Conservation (phyloP, 2,113 vertebrate species). For the Oriolus oriolus region DNA sequence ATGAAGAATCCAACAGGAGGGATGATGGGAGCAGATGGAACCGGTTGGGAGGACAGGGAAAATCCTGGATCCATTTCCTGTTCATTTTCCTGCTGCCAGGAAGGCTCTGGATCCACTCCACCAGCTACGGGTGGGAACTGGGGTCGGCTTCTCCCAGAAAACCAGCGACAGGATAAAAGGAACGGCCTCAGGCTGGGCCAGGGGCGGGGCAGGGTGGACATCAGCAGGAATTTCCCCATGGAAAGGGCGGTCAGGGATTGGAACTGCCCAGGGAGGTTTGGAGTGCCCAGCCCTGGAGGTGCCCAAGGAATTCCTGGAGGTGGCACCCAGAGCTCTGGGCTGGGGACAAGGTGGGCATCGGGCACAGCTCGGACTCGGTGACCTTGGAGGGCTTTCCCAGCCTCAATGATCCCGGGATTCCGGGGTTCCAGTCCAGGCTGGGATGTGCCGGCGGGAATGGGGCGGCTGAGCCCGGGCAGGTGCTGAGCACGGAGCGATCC, state of each 20-base stretch:
- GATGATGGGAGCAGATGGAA: background rate
- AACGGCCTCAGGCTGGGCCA: background rate
- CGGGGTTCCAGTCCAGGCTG: background rate
- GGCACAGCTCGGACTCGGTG: background rate
- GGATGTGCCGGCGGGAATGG: fast-evolving
- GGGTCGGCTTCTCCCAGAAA: background rate
- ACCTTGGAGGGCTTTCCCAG: background rate
- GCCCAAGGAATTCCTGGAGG: fast-evolving
- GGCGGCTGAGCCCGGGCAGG: background rate
- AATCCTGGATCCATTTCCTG: background rate
- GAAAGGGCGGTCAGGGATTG: background rate
- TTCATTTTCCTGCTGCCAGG: background rate
- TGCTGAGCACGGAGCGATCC: background rate
- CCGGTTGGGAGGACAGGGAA: background rate
- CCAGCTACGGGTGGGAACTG: background rate
- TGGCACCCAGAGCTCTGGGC: background rate
- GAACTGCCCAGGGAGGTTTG: background rate
- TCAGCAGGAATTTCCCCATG: background rate
- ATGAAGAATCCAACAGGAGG: background rate
- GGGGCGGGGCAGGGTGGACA: background rate
- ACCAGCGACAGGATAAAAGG: background rate
- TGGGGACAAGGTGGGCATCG: background rate
- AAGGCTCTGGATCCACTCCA: background rate
- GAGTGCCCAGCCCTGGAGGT: background rate
- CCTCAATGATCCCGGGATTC: background rate